Base-by-base conservation (phyloP, 2,113 vertebrate species). In the Serilophus lunatus region DNA sequence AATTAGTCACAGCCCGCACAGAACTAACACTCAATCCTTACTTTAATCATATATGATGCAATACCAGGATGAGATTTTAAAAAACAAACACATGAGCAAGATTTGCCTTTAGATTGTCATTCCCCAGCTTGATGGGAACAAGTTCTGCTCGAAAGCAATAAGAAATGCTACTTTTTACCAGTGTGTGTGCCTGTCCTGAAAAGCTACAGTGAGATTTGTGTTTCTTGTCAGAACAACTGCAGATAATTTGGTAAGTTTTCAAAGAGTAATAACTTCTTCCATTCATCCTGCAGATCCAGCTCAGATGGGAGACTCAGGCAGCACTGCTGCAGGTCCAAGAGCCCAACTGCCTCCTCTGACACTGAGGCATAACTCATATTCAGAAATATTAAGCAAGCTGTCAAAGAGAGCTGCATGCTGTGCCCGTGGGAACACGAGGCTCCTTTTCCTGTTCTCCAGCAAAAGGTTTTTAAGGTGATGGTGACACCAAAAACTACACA, bases 1-100 rank as follows among this genome's bases (percentile, higher is more conserved):
- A 95, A 94, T 95, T 95, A 93, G 82, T 95, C 96, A 96, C 86
- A 95, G 93, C 49, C 76, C 45, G 68, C 72, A 61, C 0, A 87
- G 42, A 90, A 91, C 53, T 88, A 94, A 90, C 42, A 78, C 23
- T 54, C 68, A 50, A 54, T 78, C 76, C 69, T 90, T 24, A 70
- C 24, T 86, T 81, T 25, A 77, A 88, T 51, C 18, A 35, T 18
- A 10, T 18, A 68, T 79, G 64, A 83, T 79, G 85, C 90, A 88
- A 93, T 45, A 82, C 28, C 65, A 71, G 69, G 49, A 60, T 3
- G 25, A 75, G 80, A 92, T 35, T 88, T 77, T 38, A 59, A 78
- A 85, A 80, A 81, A 40, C 16, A 61, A 90, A 82, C 1, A 4
- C 12, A 3, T 1, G 4, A 93, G 44, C 68, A 83, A 78, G 64